phyloP scores from a whole-genome alignment of 2,888 invertebrate genomes.

The Caenorhabditis uteleia region DNA sequence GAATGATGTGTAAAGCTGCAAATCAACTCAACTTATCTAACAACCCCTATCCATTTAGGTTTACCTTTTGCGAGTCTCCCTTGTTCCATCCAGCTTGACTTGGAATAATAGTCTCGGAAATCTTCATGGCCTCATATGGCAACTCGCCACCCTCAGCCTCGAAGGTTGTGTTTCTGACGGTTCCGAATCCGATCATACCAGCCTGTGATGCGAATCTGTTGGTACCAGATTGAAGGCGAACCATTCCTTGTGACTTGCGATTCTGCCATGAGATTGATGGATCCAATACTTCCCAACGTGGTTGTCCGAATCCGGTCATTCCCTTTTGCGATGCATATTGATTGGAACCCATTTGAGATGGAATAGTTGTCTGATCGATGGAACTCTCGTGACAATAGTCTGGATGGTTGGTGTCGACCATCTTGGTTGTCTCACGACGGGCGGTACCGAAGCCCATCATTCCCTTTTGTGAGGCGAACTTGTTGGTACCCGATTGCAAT shows the following conservation, averaged over 20 bases:
- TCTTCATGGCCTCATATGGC: slow-evolving; percentile 69
- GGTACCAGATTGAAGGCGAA: slow-evolving; percentile 67
- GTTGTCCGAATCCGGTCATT: slow-evolving; percentile 70
- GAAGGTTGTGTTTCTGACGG: slow-evolving; percentile 67
- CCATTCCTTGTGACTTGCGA: slow-evolving; percentile 68
- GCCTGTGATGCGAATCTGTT: slow-evolving; percentile 68
- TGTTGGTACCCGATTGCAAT: slow-evolving; percentile 69
- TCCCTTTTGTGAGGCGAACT: slow-evolving; percentile 67
- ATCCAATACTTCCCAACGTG: slow-evolving; percentile 68
- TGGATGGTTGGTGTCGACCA: slow-evolving; percentile 68
- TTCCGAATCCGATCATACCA: slow-evolving; percentile 60
- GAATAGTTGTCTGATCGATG: slow-evolving; percentile 65
- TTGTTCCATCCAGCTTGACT: slow-evolving; percentile 70
- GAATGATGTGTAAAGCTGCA: slow-evolving; percentile 68
- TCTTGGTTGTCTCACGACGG: slow-evolving; percentile 68
- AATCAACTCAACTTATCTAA: too few relatives aligned
- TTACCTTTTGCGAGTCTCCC: slow-evolving; percentile 70
- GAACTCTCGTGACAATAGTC: slow-evolving; percentile 67
- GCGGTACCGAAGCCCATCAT: slow-evolving; percentile 69
- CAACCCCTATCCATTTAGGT: too few relatives aligned
- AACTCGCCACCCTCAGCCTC: slow-evolving; percentile 68
- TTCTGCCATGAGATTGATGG: slow-evolving; percentile 68
- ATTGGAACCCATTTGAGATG: slow-evolving; percentile 68
- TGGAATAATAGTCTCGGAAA: slow-evolving; percentile 69
- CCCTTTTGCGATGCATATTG: slow-evolving; percentile 69